Base-by-base conservation (phyloP, 2,888 invertebrate species). In the Oeneis ivallda region DNA sequence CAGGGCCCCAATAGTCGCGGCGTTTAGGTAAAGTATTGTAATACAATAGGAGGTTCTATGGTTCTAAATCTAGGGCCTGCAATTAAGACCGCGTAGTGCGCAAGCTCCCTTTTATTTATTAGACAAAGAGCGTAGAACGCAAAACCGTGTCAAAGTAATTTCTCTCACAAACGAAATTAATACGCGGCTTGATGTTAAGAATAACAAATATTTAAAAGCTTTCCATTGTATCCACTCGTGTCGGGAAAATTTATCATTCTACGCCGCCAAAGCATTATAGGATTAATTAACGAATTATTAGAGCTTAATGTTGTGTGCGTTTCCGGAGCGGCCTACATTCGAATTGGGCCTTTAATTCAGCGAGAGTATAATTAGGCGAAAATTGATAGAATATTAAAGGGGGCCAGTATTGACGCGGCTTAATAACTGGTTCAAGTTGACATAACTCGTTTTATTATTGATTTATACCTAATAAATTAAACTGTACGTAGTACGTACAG, bases 121-220 rank as follows among this genome's bases (percentile, higher is more conserved):
- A 50, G 19, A 19, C 60, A 50, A 19, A 26, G 19, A 50, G 49
- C 47, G 49, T n/a, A 17, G 19, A 50, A 19, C 19, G 19, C 26
- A 52, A 52, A 52, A 52, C 34, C 43, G 58, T 63, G 49, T 50
- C 49, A 50, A 50, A 50, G 49, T 50, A 50, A 50, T 50, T 50
- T 26, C 34, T 32, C 41, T 39, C 47, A 53, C 58, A 52, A 47
- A 47, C 49, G 41, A 62, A 49, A 66, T 53, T 62, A 58, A 66
- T 65, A 61, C 50, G 43, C 26, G 49, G 53, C 58, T 64, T 52
- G 49, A 64, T 56, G 67, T 64, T 64, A 66, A 71, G 71, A 74
- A 70, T 72, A 72, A 71, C 65, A 74, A 75, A 76, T 72, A 72
- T 72, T 73, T 76, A 72, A 77, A 75, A 77, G 75, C 73, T 72